Evolutionary conservation across 2,888 invertebrate species (phyloP).

Genomic region (Macrosoma leucophasiata): DNA sequence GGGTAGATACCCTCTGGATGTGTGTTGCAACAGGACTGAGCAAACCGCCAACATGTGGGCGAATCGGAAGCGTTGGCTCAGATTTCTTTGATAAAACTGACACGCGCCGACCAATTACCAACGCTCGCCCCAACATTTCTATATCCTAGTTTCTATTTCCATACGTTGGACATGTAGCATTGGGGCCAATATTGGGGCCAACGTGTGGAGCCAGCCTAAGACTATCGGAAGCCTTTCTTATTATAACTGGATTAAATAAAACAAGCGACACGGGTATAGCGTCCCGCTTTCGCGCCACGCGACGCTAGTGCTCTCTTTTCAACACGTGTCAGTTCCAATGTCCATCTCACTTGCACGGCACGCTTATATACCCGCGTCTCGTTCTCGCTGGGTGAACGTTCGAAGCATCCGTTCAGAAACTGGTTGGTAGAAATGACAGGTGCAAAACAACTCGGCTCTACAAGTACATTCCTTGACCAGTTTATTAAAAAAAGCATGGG

Average conservation of each 20-base stretch:
- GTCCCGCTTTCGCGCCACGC: constrained; percentile 52
- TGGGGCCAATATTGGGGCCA: too few species aligned
- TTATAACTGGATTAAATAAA: constrained; percentile 57
- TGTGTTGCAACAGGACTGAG: too few species aligned
- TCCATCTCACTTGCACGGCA: constrained; percentile 25
- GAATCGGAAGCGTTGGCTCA: too few species aligned
- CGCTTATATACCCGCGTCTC: constrained; percentile 40
- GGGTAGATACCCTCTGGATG: too few species aligned
- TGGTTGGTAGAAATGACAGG: constrained; percentile 54
- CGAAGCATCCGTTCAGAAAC: constrained; percentile 59
- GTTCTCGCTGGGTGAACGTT: constrained; percentile 50
- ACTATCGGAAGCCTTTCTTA: constrained; percentile 32
- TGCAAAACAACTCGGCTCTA: constrained; percentile 48
- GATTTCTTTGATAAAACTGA: too few species aligned
- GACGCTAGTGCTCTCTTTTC: constrained; percentile 35
- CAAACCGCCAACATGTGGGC: too few species aligned
- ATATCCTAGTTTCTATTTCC: too few species aligned
- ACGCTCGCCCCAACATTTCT: too few species aligned
- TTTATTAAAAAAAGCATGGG: constrained; percentile 27
- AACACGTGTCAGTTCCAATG: not conserved
- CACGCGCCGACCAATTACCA: too few species aligned
- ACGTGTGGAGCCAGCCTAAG: too few species aligned
- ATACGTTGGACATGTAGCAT: too few species aligned
- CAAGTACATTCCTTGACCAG: constrained; percentile 52
- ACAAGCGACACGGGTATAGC: constrained; percentile 37